Evolutionary conservation across 2,888 invertebrate genomes (phyloP), one percentile per base, ranked within the genome.

Genomic region (Tenthredo scrophulariae): DNA sequence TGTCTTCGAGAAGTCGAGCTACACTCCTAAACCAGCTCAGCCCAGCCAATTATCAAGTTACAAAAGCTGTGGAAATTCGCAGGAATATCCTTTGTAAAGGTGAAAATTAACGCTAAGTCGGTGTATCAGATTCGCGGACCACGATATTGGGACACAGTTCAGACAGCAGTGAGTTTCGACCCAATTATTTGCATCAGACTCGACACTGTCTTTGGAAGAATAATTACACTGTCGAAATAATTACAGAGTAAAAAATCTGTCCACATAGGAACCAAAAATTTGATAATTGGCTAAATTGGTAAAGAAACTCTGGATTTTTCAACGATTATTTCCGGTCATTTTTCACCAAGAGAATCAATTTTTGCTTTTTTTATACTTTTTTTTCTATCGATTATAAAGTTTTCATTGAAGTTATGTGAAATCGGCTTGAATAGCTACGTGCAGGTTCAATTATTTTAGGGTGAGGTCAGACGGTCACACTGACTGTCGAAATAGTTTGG

Each of bases 11-110:
- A n/a, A 50, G n/a, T 26, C 29, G 22, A 40, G 79, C 40, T 40
- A 40, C 62, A 62, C 1, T 50, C 33, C 26, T 5, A 15, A 26
- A 29, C 26, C 13, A 15, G 15, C 4, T 26, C 26, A 62, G 9
- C 54, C 15, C 18, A 62, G 62, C 79, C 79, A 62, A 80, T 80
- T 80, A 80, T 80, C 62, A 40, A 80, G 79, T 80, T 80, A 13
- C 79, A 50, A 33, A 80, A 80, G 62, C 6, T 29, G 54, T 33
- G 54, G 50, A 54, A 50, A 77, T 77, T 54, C 50, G n/a, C 77
- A 15, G 50, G 54, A 26, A 43, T 15, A 67, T 74, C 43, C 74
- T 74, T 74, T 43, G 74, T 74, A 74, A 43, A 40, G 77, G 26
- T 54, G 54, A 50, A 29, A 43, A 46, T 46, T 13, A 46, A 70